phyloP scores from a whole-genome alignment of 1,140 invertebrate genomes.

The Paralvinella palmiformis region DNA sequence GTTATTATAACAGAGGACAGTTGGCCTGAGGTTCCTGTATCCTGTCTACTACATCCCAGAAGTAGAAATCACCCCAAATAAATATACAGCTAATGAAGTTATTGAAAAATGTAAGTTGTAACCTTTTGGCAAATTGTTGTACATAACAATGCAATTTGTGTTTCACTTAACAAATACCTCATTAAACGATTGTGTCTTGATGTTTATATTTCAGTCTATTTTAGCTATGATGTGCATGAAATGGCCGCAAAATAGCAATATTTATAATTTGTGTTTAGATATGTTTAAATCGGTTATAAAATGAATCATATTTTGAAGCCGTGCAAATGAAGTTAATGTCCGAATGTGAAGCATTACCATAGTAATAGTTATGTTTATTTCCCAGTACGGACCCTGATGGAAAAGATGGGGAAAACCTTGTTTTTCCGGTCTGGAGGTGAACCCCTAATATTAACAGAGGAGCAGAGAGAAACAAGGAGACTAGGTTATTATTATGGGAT shows the following conservation, averaged over 20 bases:
- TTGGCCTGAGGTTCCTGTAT: constrained; percentile 51
- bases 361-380: constrained; percentile 14
- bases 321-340: not conserved
- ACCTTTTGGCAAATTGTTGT: too few relatives aligned
- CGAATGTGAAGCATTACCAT: not conserved
- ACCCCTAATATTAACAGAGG: constrained; percentile 50
- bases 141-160: too few relatives aligned
- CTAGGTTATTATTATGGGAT: too few relatives aligned
- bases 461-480: constrained; percentile 50
- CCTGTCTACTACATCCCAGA: constrained; percentile 54
- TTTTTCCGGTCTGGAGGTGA: constrained; percentile 52
- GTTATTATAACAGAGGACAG: constrained; percentile 40
- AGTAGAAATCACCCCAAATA: constrained; percentile 49
- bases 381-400: constrained; percentile 46
- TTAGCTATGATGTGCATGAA: too few relatives aligned
- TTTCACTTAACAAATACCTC: too few relatives aligned
- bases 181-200: too few relatives aligned
- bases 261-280: too few relatives aligned
- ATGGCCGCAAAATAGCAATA: too few relatives aligned
- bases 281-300: not conserved
- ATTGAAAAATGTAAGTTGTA: constrained; percentile 50
- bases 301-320: not conserved
- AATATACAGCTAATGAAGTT: constrained; percentile 39
- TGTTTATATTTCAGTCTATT: too few relatives aligned
- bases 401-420: constrained; percentile 53